A percentile compares a stretch with the other conserved stretches of the same genome.
Evolutionary conservation across 2,888 invertebrate species (phyloP).

Genomic region (Melanargia galathea): DNA sequence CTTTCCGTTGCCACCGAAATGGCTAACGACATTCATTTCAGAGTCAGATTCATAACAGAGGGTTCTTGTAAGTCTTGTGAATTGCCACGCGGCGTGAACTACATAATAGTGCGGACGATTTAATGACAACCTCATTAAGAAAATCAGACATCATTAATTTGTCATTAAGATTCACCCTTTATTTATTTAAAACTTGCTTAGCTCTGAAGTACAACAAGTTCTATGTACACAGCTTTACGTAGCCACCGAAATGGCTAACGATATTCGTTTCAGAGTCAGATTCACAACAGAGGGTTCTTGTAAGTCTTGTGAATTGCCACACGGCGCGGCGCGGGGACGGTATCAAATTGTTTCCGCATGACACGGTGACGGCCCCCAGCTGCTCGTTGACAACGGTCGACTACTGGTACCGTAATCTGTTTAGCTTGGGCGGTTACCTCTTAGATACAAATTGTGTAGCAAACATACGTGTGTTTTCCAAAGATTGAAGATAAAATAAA

Average conservation of each 20-base stretch:
- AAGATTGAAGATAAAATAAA: not conserved
- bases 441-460: conserved; percentile 32
- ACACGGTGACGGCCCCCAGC: conserved; percentile 46
- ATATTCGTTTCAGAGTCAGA: conserved; percentile 23
- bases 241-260: conserved; percentile 1
- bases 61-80: too few relatives aligned
- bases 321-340: conserved; percentile 40
- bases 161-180: too few relatives aligned
- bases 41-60: too few relatives aligned
- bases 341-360: conserved; percentile 48
- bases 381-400: conserved; percentile 49
- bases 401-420: conserved; percentile 48
- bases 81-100: too few relatives aligned
- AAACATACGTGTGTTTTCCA: conserved; percentile 2
- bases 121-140: too few relatives aligned
- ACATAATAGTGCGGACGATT: too few relatives aligned
- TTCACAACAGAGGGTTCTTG: conserved; percentile 36
- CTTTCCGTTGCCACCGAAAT: too few relatives aligned
- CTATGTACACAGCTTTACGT: not conserved
- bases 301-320: conserved; percentile 44
- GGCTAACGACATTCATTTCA: too few relatives aligned
- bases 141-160: too few relatives aligned
- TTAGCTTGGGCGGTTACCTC: conserved; percentile 36
- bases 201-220: not conserved
- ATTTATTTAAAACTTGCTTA: too few relatives aligned